Conservation (phyloP, 53 echinoderm and acorn worm genomes). For the Glandiceps talaboti region DNA sequence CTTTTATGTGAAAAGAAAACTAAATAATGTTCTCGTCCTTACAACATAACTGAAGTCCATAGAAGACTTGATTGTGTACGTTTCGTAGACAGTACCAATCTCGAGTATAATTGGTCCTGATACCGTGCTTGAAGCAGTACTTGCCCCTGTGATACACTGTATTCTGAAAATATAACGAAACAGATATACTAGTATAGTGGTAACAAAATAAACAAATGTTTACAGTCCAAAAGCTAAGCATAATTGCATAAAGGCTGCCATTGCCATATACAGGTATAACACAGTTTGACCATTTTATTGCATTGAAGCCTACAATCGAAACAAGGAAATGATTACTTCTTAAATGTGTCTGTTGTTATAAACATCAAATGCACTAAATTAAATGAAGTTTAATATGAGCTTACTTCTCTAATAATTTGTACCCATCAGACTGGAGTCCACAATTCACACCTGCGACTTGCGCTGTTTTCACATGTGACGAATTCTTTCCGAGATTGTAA, state of each 20-base stretch:
- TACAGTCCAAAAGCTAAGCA: too few relatives aligned
- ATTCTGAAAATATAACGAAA: too few relatives aligned
- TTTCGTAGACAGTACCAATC: not conserved
- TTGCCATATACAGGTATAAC: too few relatives aligned
- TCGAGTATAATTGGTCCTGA: not conserved
- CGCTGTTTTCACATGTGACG: slow-evolving; percentile 27
- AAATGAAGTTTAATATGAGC: slow-evolving; percentile 2
- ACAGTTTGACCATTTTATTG: too few relatives aligned
- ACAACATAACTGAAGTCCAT: slow-evolving; percentile 58
- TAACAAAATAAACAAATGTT: too few relatives aligned
- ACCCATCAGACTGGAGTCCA: slow-evolving; percentile 21
- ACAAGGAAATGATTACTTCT: too few relatives aligned
- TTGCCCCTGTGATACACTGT: not conserved
- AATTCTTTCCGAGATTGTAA: slow-evolving; percentile 56
- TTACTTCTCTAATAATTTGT: slow-evolving; percentile 54
- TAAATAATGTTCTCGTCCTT: too few relatives aligned
- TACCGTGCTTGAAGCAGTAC: not conserved
- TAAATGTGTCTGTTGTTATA: not conserved
- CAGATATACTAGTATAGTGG: too few relatives aligned
- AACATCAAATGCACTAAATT: not conserved
- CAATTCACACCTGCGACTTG: slow-evolving; percentile 50
- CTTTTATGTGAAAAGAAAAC: too few relatives aligned
- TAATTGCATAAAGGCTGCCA: too few relatives aligned
- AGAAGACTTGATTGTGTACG: slow-evolving; percentile 11
- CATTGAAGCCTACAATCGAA: not conserved